Base-by-base conservation (phyloP, 2,888 invertebrate species). In the Carabus problematicus region DNA sequence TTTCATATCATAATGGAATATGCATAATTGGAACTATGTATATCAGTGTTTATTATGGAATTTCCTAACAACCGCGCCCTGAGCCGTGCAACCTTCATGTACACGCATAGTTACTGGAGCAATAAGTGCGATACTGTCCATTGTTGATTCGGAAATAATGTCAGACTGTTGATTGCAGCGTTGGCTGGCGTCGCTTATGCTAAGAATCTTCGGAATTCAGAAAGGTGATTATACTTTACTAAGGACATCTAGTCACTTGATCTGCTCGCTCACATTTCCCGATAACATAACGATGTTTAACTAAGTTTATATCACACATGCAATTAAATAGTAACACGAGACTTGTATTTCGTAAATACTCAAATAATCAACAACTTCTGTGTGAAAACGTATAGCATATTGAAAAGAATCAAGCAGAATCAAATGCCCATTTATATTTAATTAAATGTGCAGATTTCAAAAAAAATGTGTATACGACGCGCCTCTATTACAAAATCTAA, bases 401-500 rank as follows among this genome's bases (percentile, higher is more conserved):
- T 29, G n/a, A 29, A 29, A 2, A 3, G 29, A 29, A 29, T 6
- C 29, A 29, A 29, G 29, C 29, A 3, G 29, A 2, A 29, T 52
- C 3, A 47, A 14, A 16, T 47, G 47, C 3, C 11, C 4, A 14
- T 18, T 19, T 18, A 18, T 9, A 18, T 52, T 52, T 19, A 2
- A 52, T 16, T 52, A 52, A 52, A 52, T 52, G 8, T 16, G 16
- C 19, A 9, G 18, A 4, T 16, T 52, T 52, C 9, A 16, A 18
- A 16, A 52, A 52, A 52, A 52, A n/a, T n/a, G 19, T 52, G 54
- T 47, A 19, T 42, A 54, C 41, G 41, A 54, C 63, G 42, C 19
- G 41, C 54, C 54, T 19, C 19, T 54, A 54, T 64, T 64, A 41
- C 63, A 41, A 64, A 64, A 64, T 64, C 16, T 52, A 52, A 52